A percentile compares a stretch with the other conserved stretches of the same genome.
Conservation (phyloP, 2,113 vertebrate species). For the Ornithorhynchus anatinus region DNA sequence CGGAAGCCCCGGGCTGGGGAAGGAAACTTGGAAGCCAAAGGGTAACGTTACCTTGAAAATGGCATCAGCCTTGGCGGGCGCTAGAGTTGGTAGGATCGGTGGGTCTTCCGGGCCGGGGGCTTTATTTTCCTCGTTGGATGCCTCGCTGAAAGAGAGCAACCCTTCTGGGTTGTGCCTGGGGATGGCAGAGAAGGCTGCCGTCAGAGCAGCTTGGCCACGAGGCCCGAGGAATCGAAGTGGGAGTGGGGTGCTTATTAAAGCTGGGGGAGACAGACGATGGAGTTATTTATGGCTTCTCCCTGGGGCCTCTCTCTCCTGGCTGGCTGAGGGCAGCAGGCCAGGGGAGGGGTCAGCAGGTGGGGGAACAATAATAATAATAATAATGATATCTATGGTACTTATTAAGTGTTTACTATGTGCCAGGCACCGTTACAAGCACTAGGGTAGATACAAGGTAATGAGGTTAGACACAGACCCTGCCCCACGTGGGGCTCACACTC, state of each 20-base stretch:
- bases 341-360: no score
- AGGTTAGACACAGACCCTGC: no score
- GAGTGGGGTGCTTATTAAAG: neutral
- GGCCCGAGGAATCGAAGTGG: accelerated
- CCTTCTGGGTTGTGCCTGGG: constrained; percentile 1
- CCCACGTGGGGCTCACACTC: no score
- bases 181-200: neutral
- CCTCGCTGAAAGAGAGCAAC: constrained; percentile 53
- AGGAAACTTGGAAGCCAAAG: constrained; percentile 22
- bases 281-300: no score
- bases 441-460: no score
- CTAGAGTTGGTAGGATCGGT: constrained; percentile 21
- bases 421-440: no score
- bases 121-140: constrained; percentile 30
- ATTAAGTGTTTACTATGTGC: no score
- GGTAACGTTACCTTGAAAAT: constrained; percentile 67
- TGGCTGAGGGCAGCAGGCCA: no score
- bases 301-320: no score
- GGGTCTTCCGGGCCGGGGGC: constrained; percentile 36
- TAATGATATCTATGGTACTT: no score
- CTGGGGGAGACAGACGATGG: neutral
- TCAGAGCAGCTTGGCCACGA: neutral
- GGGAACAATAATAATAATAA: no score
- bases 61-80: constrained; percentile 40
- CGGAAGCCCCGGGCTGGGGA: no score